Evolutionary conservation across 2,113 vertebrate genomes (phyloP).

Genomic region (Chloebia gouldiae): DNA sequence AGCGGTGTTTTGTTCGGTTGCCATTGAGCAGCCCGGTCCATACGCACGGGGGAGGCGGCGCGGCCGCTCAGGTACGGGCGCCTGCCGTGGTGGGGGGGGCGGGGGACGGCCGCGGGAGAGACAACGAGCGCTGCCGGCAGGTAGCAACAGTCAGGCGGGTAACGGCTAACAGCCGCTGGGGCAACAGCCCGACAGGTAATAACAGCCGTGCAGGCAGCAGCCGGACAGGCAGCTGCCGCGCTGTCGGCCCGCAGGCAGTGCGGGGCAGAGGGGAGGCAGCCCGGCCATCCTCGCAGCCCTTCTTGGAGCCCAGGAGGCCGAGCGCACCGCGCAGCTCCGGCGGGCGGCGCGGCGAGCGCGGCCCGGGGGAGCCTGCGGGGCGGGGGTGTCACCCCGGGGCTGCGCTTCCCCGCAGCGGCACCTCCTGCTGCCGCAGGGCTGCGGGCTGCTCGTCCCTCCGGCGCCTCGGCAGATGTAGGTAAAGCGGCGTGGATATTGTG

Average conservation of each 20-base stretch:
- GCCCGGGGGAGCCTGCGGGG: background rate
- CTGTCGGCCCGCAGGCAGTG: background rate
- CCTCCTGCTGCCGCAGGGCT: background rate
- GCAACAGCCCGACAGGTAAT: background rate
- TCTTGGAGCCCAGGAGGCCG: background rate
- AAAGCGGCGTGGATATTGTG: background rate
- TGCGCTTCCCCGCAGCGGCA: background rate
- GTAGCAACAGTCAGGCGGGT: background rate
- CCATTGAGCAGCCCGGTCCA: background rate
- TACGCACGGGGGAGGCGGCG: constrained; percentile 19
- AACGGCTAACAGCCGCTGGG: background rate
- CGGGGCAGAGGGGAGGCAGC: background rate
- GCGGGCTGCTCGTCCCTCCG: background rate
- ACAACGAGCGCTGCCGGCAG: background rate
- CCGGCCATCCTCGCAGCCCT: background rate
- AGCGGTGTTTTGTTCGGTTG: constrained; percentile 53
- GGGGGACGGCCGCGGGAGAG: background rate
- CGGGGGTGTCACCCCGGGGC: background rate
- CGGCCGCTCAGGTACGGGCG: background rate
- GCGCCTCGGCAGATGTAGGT: background rate
- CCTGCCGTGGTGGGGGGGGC: background rate
- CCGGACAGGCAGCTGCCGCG: background rate
- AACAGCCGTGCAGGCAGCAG: background rate
- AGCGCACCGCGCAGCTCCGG: background rate
- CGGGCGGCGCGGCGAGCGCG: background rate